Evolutionary conservation across 23 tunicate species (phyloP), one percentile per base, ranked within the genome.

Genomic region (Trididemnum clinides): DNA sequence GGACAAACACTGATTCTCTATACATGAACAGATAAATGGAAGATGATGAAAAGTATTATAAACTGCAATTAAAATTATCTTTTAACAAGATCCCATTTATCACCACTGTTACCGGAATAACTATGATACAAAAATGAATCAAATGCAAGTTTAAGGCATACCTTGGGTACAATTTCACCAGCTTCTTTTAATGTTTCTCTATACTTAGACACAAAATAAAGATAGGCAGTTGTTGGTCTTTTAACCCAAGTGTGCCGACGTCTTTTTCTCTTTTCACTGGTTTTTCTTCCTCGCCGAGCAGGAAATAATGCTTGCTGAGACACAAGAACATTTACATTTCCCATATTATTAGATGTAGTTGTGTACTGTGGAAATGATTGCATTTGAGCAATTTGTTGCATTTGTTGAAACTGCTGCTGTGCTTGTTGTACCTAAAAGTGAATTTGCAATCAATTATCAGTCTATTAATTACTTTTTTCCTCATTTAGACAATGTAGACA

Each of bases 201-300:
- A 72, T 96, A 96, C 73, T 96, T 96, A 2, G 99, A 96, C n/a
- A 96, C 99, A 88, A 96, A 96, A 66, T 96, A 96, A 33, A 96
- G 78, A 49, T 96, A 96, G 18, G 99, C 99, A 34, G 99, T 96
- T 21, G 99, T 96, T 1, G 99, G 99, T 58, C 99, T 70, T 50
- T 96, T 96, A 29, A 96, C 99, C 82, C 87, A 91, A 1, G 96
- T 87, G 72, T 92, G 92, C 18, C 96, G 83, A 63, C 88, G 88
- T 15, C 99, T 84, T 50, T 96, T 96, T 81, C 84, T 82, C 51
- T 83, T 87, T 33, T 92, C 92, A 29, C 88, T 92, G 1, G 85
- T 80, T 7, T 85, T 90, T 51, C 84, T 93, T 19, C 98, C 98
- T 19, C 98, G 58, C 29, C 38, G 75, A 3, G 66, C 21, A 7